Evolutionary conservation across 1,140 invertebrate genomes (phyloP), one percentile per base, ranked within the genome.

Genomic region (Delia radicum): DNA sequence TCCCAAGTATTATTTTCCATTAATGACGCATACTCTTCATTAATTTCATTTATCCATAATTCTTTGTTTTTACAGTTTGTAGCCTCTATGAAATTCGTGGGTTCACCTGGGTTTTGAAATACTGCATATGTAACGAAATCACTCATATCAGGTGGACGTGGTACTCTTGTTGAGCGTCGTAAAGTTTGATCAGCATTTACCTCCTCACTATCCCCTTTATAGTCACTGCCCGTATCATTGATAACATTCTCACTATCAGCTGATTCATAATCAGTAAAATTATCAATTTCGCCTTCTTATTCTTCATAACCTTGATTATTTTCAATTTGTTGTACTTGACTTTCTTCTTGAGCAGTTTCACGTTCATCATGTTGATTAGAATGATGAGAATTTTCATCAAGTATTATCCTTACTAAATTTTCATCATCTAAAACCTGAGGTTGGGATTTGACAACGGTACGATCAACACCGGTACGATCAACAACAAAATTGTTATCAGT

Each of bases 21-120:
- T 31, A 84, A 75, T 26, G 80, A 78, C 26, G 79, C n/a, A 31
- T 81, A 76, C 78, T 86, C 82, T 73, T 81, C 77, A 10, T 80
- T 71, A 74, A 83, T 82, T 8, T 81, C 79, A 62, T 62, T 77
- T 63, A 78, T 79, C 81, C 82, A 85, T 31, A 76, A 67, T 13
- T 74, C 65, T 0, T 69, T 73, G 2, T 78, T 46, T 33, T 62
- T 18, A 65, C 42, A 31, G 27, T 67, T 72, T 1, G 37, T 15
- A 28, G 67, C 67, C 37, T 71, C 29, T 7, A 21, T 5, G 37
- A 31, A 71, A 37, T 33, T 71, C 10, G 74, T 28, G 63, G 80
- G 79, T 74, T 81, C 78, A 29, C 33, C 21, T 8, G 12, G 4
- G 3, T 13, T n/a, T n/a, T 18, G 10, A 5, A 46, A 15, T 7